Base-by-base conservation (phyloP, 2,797 vertebrate genomes). In the Characodon lateralis region DNA sequence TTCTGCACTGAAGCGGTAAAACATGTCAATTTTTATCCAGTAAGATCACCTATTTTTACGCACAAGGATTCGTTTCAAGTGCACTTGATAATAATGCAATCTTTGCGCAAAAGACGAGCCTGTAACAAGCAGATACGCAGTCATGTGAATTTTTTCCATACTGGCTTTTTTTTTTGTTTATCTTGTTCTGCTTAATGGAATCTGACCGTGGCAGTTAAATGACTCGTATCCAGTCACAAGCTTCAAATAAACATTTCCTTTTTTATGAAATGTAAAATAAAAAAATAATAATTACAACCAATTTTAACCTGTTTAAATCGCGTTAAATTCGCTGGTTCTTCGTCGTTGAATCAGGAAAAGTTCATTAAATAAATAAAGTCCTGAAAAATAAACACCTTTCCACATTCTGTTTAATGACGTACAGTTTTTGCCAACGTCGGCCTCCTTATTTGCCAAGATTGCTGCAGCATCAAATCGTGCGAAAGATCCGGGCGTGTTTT, bases 401-500 rank as follows among this genome's bases (percentile, higher is more conserved):
- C 48, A 35, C 28, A 50, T 73, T 66, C 10, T 0, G 8, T 83
- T 59, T 78, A 58, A 59, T n/a, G 10, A 31, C 70, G 16, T 0
- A 2, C 14, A 3, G 16, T 80, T 74, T 66, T 58, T 74, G 71
- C 35, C 8, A 12, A 31, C 2, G 2, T 69, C 4, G 41, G 65
- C 31, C 46, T 8, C 10, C 58, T 43, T 10, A 46, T 72, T 83
- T 84, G 69, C 88, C 76, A 83, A 74, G 87, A 61, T 76, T 80
- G 86, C 82, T 85, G 80, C 53, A 83, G 74, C 73, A 77, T 79
- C 78, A 90, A 87, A 75, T 72, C 78, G 24, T 78, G 78, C 79
- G 74, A 91, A 94, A 96, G 95, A 94, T 95, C 95, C 93, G 88
- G 81, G 88, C 83, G 92, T 94, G 93, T 95, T 71, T 79, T 95